phyloP scores from a whole-genome alignment of 2,797 vertebrate genomes.

The Cercopithecus neglectus region DNA sequence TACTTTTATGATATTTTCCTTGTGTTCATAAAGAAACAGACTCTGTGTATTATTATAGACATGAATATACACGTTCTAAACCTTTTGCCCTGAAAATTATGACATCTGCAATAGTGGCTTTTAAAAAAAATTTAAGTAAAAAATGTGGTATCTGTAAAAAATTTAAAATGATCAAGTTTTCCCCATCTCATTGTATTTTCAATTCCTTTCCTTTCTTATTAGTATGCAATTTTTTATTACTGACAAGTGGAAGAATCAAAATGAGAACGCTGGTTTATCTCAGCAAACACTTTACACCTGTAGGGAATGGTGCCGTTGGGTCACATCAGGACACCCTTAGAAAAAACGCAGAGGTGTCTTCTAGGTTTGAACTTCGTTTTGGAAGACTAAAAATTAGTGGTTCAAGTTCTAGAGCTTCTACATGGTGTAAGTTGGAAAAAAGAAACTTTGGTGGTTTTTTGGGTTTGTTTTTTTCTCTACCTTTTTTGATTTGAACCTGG shows the following conservation, averaged over 20 bases:
- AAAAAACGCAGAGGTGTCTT: background rate
- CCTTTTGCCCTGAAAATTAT: background rate
- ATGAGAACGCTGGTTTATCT: background rate
- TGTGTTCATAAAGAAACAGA: slow-evolving; percentile 5
- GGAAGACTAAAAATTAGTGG: background rate
- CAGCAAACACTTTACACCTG: background rate
- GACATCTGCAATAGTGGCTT: background rate
- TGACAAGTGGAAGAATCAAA: background rate
- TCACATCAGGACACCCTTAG: background rate
- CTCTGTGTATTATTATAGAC: background rate
- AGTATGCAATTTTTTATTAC: background rate
- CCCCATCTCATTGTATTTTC: background rate
- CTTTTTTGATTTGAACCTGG: background rate
- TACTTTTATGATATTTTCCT: background rate
- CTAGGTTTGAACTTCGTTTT: background rate
- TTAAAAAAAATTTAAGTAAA: background rate
- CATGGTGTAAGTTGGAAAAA: background rate
- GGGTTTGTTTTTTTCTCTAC: background rate
- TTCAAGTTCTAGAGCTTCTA: background rate
- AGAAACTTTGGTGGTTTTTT: background rate
- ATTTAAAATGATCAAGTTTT: background rate
- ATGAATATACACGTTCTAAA: background rate
- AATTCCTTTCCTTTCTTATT: background rate
- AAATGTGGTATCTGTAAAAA: background rate
- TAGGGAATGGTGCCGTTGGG: background rate